Percentiles rank a stretch among this genome's conserved stretches.
Evolutionary conservation across 2,113 vertebrate genomes (phyloP).

Genomic region (Cryptomyrus ogoouensis): DNA sequence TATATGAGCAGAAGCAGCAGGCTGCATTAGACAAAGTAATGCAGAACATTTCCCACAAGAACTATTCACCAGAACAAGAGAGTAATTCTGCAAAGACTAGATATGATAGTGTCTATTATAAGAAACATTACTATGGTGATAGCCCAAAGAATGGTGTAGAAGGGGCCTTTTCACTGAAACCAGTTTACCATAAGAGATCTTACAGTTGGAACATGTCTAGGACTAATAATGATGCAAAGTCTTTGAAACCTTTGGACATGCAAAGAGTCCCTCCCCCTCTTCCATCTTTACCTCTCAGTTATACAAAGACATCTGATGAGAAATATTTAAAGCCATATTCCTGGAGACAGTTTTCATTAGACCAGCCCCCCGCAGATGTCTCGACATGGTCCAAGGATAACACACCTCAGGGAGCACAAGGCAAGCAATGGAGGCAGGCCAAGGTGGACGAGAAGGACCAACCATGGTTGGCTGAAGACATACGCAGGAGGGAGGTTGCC

Average conservation of each 20-base stretch:
- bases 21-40: slow-evolving; percentile 7
- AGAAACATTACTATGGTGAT: slow-evolving; percentile 27
- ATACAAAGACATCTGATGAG: slow-evolving; percentile 4
- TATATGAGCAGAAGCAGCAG: slow-evolving; percentile 30
- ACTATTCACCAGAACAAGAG: slow-evolving; percentile 17
- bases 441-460: slow-evolving; percentile 20
- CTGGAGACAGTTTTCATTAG: not conserved
- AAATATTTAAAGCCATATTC: slow-evolving; percentile 25
- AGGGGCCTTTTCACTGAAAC: slow-evolving; percentile 64
- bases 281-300: slow-evolving; percentile 22
- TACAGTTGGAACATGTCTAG: slow-evolving; percentile 17
- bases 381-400: slow-evolving; percentile 13
- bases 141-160: slow-evolving; percentile 49
- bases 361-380: slow-evolving; percentile 21
- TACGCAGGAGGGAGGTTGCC: slow-evolving; percentile 60
- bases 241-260: slow-evolving; percentile 18
- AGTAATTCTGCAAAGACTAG: slow-evolving; percentile 30
- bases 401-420: not conserved
- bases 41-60: slow-evolving; percentile 25
- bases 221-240: slow-evolving; percentile 12
- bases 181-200: slow-evolving; percentile 54
- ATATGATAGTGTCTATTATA: not conserved
- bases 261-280: slow-evolving; percentile 15
- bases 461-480: slow-evolving; percentile 55
- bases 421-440: not conserved